A percentile compares a stretch with the other conserved stretches of the same genome.
phyloP scores from a whole-genome alignment of 2,888 invertebrate genomes.

The Limnephilus lunatus region DNA sequence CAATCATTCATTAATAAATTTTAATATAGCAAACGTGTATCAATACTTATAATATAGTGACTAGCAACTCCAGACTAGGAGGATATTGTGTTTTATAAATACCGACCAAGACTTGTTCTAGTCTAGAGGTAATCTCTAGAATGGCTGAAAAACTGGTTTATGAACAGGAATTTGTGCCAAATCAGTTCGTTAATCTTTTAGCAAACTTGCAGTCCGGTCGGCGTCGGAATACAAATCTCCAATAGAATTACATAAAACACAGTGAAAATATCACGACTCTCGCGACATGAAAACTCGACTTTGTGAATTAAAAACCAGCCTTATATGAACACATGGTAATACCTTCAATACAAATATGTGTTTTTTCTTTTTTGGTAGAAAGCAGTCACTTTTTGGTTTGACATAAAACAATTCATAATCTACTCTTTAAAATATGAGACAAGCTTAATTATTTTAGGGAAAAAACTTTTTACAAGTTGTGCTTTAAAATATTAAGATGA shows the following conservation, averaged over 20 bases:
- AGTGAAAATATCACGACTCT: not conserved
- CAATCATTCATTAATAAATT: no score
- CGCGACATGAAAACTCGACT: not conserved
- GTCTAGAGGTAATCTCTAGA: not conserved
- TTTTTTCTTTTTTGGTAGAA: no score
- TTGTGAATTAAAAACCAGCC: not conserved
- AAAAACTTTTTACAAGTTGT: no score
- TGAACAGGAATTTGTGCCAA: not conserved
- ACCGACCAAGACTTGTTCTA: not conserved
- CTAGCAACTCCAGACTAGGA: not conserved
- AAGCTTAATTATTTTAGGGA: no score
- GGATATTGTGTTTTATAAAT: not conserved
- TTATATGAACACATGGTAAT: no score
- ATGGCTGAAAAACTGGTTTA: not conserved
- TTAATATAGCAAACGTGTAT: not conserved
- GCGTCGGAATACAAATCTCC: not conserved
- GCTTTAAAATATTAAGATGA: no score
- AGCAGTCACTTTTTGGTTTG: no score
- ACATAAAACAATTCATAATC: no score
- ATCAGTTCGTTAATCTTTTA: not conserved
- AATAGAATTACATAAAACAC: not conserved
- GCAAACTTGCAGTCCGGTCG: not conserved
- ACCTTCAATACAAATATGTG: no score
- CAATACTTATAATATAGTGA: not conserved
- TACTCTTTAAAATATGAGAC: no score